Conservation (phyloP, 1,140 invertebrate species). For the Drosophila takahashii region DNA sequence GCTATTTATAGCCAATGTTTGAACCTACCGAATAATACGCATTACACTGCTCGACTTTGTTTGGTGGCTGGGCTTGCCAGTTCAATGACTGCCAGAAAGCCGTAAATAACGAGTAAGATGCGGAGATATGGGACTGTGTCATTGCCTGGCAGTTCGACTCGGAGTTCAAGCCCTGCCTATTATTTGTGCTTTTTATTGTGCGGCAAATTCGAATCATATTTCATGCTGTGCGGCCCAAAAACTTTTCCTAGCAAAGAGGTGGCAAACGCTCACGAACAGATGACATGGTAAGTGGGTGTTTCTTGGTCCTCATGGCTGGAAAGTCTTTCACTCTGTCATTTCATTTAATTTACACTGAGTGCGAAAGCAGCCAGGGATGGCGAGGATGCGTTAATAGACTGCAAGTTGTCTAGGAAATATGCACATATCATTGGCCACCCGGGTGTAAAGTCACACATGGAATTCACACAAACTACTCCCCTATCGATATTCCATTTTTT, state of each 20-base stretch:
- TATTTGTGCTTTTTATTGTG: conserved; percentile 47
- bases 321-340: conserved; percentile 27
- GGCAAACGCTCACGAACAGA: conserved; percentile 52
- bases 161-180: conserved; percentile 15
- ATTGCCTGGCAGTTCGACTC: conserved; percentile 29
- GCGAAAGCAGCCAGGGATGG: conserved; percentile 24
- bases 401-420: conserved; percentile 5
- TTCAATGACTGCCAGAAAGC: conserved; percentile 75
- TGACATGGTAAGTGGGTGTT: conserved; percentile 38
- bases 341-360: conserved; percentile 51
- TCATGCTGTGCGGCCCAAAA: conserved; percentile 21
- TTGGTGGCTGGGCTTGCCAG: conserved; percentile 10
- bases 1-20: conserved; percentile 62
- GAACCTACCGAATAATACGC: conserved; percentile 36
- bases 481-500: conserved; percentile 13
- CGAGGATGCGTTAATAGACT: background rate
- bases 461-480: conserved; percentile 14
- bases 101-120: conserved; percentile 60
- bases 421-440: conserved; percentile 21
- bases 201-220: conserved; percentile 27
- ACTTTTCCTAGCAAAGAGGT: conserved; percentile 39
- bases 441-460: conserved; percentile 12
- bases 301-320: conserved; percentile 10
- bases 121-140: conserved; percentile 22
- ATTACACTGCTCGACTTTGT: conserved; percentile 41